A percentile compares a stretch with the other conserved stretches of the same genome.
phyloP scores from a whole-genome alignment of 2,888 invertebrate genomes.

The Torymus aiolomorphi region DNA sequence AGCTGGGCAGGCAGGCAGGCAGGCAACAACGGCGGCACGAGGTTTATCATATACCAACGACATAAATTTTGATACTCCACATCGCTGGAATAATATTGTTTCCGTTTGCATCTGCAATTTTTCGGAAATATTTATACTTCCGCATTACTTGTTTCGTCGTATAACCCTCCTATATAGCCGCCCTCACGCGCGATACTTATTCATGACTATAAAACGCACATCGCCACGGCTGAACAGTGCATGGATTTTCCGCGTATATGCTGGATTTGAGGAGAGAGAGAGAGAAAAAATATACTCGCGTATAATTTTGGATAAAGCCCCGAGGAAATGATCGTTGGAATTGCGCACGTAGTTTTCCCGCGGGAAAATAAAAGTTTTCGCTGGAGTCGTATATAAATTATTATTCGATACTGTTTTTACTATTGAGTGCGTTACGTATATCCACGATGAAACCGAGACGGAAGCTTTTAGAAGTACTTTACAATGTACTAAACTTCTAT shows the following conservation, averaged over 20 bases:
- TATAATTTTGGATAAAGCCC: too few species aligned
- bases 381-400: background rate
- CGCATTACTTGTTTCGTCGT: slow-evolving; percentile 1
- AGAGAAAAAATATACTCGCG: too few species aligned
- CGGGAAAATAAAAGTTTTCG: background rate
- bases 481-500: slow-evolving; percentile 41
- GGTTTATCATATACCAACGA: slow-evolving; percentile 35
- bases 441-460: slow-evolving; percentile 1
- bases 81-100: slow-evolving; percentile 31
- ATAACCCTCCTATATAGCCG: background rate
- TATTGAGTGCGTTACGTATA: background rate
- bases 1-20: too few species aligned
- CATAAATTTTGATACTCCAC: slow-evolving; percentile 43
- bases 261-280: background rate
- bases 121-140: slow-evolving; percentile 19
- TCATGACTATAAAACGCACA: slow-evolving; percentile 24
- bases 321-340: too few species aligned
- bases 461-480: slow-evolving; percentile 46
- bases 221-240: too few species aligned
- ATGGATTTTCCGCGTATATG: background rate
- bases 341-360: background rate
- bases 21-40: background rate
- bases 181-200: background rate
- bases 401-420: slow-evolving; percentile 8
- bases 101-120: slow-evolving; percentile 21